A percentile compares a stretch with the other conserved stretches of the same genome.
These are phyloP conservation scores for Macaca nemestrina DNA, from an alignment of 2,113 vertebrate genomes.

Conservation along the genomic window DNA sequence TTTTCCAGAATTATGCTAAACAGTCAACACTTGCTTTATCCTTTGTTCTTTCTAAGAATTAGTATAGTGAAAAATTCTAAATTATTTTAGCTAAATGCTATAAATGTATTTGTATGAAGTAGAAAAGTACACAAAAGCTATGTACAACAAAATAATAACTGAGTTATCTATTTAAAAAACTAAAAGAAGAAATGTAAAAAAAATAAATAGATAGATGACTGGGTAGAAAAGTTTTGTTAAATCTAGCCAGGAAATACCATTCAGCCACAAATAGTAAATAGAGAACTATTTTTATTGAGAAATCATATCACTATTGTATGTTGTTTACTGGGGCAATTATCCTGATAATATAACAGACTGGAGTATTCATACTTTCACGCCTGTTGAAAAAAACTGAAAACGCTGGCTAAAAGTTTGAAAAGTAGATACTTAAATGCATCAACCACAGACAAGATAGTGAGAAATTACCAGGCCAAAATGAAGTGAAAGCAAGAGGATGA, in stretches of 20 bases:
- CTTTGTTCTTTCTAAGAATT: background rate
- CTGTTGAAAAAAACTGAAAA: background rate
- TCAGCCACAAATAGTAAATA: background rate
- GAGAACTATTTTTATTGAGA: background rate
- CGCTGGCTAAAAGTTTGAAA: background rate
- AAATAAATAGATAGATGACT: background rate
- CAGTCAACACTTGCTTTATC: background rate
- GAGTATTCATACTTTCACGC: background rate
- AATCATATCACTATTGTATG: background rate
- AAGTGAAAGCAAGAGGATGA: background rate
- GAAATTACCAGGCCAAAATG: background rate
- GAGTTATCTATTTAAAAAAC: background rate
- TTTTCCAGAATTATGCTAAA: background rate
- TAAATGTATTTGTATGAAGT: background rate
- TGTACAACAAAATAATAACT: background rate
- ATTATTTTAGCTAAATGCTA: background rate
- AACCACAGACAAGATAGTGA: background rate
- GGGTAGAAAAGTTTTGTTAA: background rate
- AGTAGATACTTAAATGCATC: background rate
- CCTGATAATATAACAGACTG: background rate
- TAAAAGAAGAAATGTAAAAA: background rate
- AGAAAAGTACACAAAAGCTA: background rate
- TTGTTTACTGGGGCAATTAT: background rate
- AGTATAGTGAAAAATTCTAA: background rate
- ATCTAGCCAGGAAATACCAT: background rate